Evolutionary conservation across 2,888 invertebrate genomes (phyloP).

Genomic region (Neuroscelio doddi): DNA sequence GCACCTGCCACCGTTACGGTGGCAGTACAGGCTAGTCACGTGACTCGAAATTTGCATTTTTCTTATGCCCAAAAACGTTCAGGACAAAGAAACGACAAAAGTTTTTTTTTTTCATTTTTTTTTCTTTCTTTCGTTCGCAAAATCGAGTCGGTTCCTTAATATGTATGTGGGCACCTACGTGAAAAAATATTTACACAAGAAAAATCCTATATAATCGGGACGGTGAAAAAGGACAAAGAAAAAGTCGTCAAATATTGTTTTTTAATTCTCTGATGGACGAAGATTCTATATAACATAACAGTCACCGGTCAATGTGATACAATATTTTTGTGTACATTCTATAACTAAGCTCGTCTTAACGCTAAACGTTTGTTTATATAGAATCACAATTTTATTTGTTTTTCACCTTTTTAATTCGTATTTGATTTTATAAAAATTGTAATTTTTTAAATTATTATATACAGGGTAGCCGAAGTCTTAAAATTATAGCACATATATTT

Average conservation of each 20-base stretch:
- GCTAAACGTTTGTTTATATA: neutral
- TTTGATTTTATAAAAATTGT: too few relatives aligned
- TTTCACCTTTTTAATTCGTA: neutral
- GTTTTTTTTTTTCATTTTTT: conserved; percentile 23
- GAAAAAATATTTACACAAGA: conserved; percentile 33
- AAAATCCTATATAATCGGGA: conserved; percentile 24
- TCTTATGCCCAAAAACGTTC: conserved; percentile 38
- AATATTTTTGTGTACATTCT: too few relatives aligned
- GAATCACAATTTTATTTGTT: conserved; percentile 2
- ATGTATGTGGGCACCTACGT: conserved; percentile 33
- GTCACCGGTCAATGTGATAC: too few relatives aligned
- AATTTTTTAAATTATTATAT: too few relatives aligned
- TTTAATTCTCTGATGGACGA: too few relatives aligned
- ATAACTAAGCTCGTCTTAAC: too few relatives aligned
- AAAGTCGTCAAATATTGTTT: too few relatives aligned
- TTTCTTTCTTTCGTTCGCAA: conserved; percentile 18
- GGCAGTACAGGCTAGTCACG: conserved; percentile 53
- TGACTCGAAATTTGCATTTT: conserved; percentile 61
- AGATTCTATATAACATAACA: too few relatives aligned
- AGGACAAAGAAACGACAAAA: conserved; percentile 29
- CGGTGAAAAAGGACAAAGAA: too few relatives aligned
- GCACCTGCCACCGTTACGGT: conserved; percentile 63
- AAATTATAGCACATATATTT: too few relatives aligned
- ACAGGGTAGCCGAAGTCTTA: too few relatives aligned
- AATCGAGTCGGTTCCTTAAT: conserved; percentile 21